Conservation (phyloP, 1,140 invertebrate species). For the Apis cerana region DNA sequence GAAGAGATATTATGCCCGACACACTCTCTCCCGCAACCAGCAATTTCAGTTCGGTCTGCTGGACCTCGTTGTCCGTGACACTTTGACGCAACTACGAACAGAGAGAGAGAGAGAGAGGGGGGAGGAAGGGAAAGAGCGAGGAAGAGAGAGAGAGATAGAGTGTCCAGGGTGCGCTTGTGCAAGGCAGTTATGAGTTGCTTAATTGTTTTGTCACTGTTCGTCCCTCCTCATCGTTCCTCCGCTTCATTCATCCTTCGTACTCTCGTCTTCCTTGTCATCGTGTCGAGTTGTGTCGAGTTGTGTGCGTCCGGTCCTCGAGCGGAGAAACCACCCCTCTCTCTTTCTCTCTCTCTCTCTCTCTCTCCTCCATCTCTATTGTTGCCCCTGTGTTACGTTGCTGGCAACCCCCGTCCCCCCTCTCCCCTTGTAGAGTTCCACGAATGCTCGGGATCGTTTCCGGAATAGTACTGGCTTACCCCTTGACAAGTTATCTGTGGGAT, state of each 20-base stretch:
- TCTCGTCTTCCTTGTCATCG: constrained; percentile 46
- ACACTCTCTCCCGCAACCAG: constrained; percentile 66
- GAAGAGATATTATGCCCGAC: constrained; percentile 70
- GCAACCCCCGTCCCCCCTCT: not conserved
- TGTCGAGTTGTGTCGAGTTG: not conserved
- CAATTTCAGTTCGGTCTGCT: constrained; percentile 78
- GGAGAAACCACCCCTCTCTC: not conserved
- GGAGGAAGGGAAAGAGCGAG: too few relatives aligned
- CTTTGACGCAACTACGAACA: constrained; percentile 77
- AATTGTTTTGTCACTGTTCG: constrained; percentile 79
- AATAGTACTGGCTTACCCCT: constrained; percentile 58
- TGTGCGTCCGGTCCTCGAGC: not conserved
- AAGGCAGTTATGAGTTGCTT: constrained; percentile 79
- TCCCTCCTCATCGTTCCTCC: constrained; percentile 49
- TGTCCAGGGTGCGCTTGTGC: constrained; percentile 68
- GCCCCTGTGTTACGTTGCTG: constrained; percentile 37
- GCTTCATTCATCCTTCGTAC: constrained; percentile 23
- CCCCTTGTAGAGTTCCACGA: constrained; percentile 51
- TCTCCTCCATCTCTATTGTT: constrained; percentile 12
- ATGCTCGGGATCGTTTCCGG: constrained; percentile 58
- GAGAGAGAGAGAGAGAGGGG: constrained; percentile 30
- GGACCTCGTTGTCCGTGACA: constrained; percentile 78
- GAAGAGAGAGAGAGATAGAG: constrained; percentile 5
- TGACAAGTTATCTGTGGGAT: constrained; percentile 62
- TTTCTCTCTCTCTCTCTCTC: not conserved